phyloP scores from a whole-genome alignment of 1,140 invertebrate species.

The Maniola jurtina region DNA sequence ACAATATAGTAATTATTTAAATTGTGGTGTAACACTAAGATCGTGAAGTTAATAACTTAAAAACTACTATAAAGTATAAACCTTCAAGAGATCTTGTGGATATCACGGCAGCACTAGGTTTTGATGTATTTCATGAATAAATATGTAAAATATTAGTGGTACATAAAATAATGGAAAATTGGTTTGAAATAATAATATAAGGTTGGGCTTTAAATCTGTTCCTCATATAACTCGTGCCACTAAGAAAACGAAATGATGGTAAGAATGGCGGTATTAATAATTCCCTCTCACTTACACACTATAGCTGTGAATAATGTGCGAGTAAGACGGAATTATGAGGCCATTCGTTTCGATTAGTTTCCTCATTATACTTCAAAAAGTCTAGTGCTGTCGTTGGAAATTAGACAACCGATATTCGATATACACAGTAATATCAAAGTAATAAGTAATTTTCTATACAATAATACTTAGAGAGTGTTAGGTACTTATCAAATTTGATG shows the following conservation, averaged over 20 bases:
- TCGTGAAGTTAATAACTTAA: constrained; percentile 46
- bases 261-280: neutral
- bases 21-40: constrained; percentile 61
- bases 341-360: no score
- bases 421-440: constrained; percentile 1
- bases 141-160: neutral
- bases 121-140: neutral
- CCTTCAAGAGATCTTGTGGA: constrained; percentile 56
- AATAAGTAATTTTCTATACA: constrained; percentile 41
- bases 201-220: no score
- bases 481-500: constrained; percentile 40
- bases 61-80: constrained; percentile 52
- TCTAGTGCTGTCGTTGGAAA: constrained; percentile 19
- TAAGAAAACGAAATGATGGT: neutral
- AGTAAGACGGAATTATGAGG: no score
- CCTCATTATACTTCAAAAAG: neutral
- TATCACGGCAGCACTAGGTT: constrained; percentile 16
- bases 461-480: constrained; percentile 42
- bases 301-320: no score
- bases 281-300: no score
- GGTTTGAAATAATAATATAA: neutral
- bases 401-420: constrained; percentile 9
- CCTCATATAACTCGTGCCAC: no score
- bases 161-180: neutral
- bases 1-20: constrained; percentile 57